Evolutionary conservation across 2,888 invertebrate species (phyloP).

Genomic region (Druceiella hillmani): DNA sequence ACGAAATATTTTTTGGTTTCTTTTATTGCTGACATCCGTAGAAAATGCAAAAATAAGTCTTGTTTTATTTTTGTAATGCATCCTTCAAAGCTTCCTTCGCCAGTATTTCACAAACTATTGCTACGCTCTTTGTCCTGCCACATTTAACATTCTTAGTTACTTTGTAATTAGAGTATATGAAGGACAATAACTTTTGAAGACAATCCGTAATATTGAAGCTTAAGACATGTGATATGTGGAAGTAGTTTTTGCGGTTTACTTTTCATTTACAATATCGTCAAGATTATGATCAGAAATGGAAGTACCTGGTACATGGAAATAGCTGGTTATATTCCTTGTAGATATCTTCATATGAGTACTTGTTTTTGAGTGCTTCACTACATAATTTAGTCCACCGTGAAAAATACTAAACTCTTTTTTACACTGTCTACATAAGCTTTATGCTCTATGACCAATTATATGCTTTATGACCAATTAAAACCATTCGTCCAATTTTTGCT

Average conservation of each 20-base stretch:
- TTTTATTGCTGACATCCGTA: slow-evolving; percentile 6
- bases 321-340: background rate
- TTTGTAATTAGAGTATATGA: slow-evolving; percentile 2
- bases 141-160: slow-evolving; percentile 6
- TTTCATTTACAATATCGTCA: too few species aligned
- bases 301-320: slow-evolving; percentile 7
- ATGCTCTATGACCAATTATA: slow-evolving; percentile 11
- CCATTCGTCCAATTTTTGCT: slow-evolving; percentile 9
- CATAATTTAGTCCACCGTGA: slow-evolving; percentile 11
- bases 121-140: slow-evolving; percentile 5
- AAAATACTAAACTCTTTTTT: slow-evolving; percentile 13
- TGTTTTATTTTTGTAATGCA: slow-evolving; percentile 2
- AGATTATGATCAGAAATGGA: slow-evolving; percentile 8
- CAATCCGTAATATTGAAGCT: slow-evolving; percentile 9
- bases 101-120: slow-evolving; percentile 5
- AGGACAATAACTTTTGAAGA: slow-evolving; percentile 7
- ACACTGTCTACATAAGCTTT: slow-evolving; percentile 14
- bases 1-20: slow-evolving; percentile 5
- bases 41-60: slow-evolving; percentile 4
- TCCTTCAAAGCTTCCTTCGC: slow-evolving; percentile 6
- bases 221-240: slow-evolving; percentile 6
- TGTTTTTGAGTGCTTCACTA: slow-evolving; percentile 13
- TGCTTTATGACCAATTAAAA: slow-evolving; percentile 10
- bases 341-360: slow-evolving; percentile 10
- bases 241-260: slow-evolving; percentile 4